phyloP scores from a whole-genome alignment of 2,888 invertebrate species.

The Disparrhopalites patrizii region DNA sequence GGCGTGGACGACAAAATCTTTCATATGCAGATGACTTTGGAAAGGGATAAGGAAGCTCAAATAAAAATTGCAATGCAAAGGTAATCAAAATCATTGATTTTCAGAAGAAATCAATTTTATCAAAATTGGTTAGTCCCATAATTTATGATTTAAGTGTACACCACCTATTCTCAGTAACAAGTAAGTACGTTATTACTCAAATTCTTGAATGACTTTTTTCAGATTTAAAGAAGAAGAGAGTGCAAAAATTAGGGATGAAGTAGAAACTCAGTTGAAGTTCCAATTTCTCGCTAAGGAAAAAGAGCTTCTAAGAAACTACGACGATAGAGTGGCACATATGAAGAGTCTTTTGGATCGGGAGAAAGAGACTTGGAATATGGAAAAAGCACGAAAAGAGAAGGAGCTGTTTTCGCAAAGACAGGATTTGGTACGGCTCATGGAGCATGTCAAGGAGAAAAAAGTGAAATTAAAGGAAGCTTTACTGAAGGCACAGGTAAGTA shows the following conservation, averaged over 20 bases:
- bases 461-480: conserved; percentile 11
- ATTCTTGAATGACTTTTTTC: neutral
- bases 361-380: conserved; percentile 32
- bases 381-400: conserved; percentile 25
- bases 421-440: conserved; percentile 6
- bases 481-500: conserved; percentile 2
- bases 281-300: conserved; percentile 36
- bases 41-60: conserved; percentile 8
- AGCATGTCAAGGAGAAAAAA: conserved; percentile 11
- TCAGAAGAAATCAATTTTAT: neutral
- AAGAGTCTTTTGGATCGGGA: conserved; percentile 33
- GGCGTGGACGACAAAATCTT: conserved; percentile 8
- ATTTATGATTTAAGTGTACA: no score
- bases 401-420: conserved; percentile 15
- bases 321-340: conserved; percentile 28
- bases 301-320: conserved; percentile 31
- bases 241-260: conserved; percentile 30
- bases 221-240: conserved; percentile 36
- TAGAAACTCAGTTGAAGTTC: conserved; percentile 32
- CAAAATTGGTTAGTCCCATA: no score
- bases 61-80: conserved; percentile 7
- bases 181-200: neutral
- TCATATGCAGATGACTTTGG: conserved; percentile 14
- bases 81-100: neutral
- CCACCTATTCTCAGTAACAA: no score